Percentiles rank a stretch among this genome's conserved stretches.
phyloP scores from a whole-genome alignment of 2,113 vertebrate species.

The Ailurus styani region DNA sequence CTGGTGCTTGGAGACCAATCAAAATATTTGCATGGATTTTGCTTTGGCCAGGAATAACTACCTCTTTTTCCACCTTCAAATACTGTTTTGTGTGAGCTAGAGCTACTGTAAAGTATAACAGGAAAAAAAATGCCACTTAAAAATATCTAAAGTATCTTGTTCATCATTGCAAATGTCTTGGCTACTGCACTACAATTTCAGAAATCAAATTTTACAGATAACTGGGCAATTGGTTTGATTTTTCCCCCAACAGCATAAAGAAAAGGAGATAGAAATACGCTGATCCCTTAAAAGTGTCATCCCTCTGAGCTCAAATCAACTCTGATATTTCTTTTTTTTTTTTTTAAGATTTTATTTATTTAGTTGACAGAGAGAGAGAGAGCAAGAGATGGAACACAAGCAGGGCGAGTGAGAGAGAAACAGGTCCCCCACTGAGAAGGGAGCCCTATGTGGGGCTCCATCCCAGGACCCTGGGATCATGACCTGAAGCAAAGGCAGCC shows the following conservation, averaged over 20 bases:
- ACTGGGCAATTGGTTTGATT: not conserved
- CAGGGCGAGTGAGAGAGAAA: too few species aligned
- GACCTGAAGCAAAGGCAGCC: too few species aligned
- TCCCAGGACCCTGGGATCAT: too few species aligned
- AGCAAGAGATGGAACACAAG: too few species aligned
- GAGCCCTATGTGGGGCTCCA: too few species aligned
- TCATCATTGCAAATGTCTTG: conserved; percentile 35
- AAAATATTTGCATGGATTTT: conserved; percentile 70
- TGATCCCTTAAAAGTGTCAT: not conserved
- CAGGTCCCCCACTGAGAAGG: too few species aligned
- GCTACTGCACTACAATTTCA: not conserved
- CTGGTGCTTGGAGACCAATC: conserved; percentile 70
- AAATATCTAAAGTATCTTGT: conserved; percentile 42
- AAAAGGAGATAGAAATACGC: not conserved
- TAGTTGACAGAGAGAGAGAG: too few species aligned
- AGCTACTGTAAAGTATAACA: conserved; percentile 37
- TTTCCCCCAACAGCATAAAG: not conserved
- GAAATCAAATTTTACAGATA: not conserved
- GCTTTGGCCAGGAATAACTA: conserved; percentile 66
- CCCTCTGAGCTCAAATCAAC: not conserved
- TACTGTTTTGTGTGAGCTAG: conserved; percentile 39
- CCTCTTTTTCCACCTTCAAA: conserved; percentile 43
- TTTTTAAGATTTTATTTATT: too few species aligned
- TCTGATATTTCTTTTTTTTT: not conserved
- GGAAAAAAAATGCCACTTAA: conserved; percentile 5